Percentiles rank a stretch among this genome's conserved stretches.
These are phyloP conservation scores for Drosophila mayri DNA, from an alignment of 1,140 invertebrate species.

Conservation along the genomic window DNA sequence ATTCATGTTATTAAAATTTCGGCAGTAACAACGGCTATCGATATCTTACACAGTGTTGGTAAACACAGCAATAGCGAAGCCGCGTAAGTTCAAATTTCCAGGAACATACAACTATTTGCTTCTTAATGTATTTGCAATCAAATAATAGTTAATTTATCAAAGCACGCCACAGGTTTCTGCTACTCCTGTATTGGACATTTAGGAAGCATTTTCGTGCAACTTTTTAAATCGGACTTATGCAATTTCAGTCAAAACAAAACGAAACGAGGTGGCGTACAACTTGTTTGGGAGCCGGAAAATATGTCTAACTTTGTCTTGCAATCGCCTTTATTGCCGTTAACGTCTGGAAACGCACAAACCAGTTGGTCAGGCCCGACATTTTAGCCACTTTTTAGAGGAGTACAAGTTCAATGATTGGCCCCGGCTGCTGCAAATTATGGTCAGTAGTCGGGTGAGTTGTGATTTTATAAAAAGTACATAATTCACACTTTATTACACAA, in stretches of 20 bases:
- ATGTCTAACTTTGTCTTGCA: conserved; percentile 50
- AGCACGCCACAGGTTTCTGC: conserved; percentile 22
- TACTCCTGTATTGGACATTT: conserved; percentile 43
- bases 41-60: not conserved
- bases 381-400: conserved; percentile 54
- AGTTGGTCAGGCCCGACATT: conserved; percentile 57
- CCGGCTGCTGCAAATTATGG: conserved; percentile 32
- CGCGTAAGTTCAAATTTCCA: not conserved
- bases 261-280: conserved; percentile 47
- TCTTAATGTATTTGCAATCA: conserved; percentile 6
- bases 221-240: conserved; percentile 54
- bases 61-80: not conserved
- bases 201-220: conserved; percentile 59
- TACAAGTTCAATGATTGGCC: conserved; percentile 77
- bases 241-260: conserved; percentile 58
- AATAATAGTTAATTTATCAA: conserved; percentile 26
- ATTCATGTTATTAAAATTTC: no score
- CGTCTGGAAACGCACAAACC: conserved; percentile 60
- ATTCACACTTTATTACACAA: conserved; percentile 81
- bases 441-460: conserved; percentile 42
- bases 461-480: conserved; percentile 84
- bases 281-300: conserved; percentile 71
- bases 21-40: not conserved
- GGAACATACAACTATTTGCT: not conserved
- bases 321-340: conserved; percentile 44